A percentile compares a stretch with the other conserved stretches of the same genome.
Evolutionary conservation across 2,888 invertebrate genomes (phyloP).

Genomic region (Hydrotaea cyrtoneurina): DNA sequence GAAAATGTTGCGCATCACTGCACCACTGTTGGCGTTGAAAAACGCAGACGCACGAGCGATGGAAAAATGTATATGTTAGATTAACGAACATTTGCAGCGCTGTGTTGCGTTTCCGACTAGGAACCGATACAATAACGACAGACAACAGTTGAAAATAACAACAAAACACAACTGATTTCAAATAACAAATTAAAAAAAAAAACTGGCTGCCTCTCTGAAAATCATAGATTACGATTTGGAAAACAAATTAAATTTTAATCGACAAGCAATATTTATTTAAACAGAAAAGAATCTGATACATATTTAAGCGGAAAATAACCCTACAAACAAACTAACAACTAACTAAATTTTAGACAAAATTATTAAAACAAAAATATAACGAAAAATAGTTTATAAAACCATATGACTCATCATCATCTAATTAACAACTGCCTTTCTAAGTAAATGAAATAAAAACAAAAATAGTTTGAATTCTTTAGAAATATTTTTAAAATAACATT

Average conservation of each 20-base stretch:
- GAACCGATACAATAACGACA: neutral
- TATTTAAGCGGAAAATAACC: constrained; percentile 8
- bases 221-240: constrained; percentile 1
- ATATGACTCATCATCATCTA: constrained; percentile 15
- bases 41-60: too few species aligned
- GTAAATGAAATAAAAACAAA: constrained; percentile 33
- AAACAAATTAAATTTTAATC: constrained; percentile 9
- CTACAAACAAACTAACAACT: constrained; percentile 8
- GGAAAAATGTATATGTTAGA: too few species aligned
- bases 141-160: too few species aligned
- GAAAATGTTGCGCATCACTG: too few species aligned
- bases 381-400: constrained; percentile 23
- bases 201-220: constrained; percentile 35
- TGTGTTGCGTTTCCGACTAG: neutral
- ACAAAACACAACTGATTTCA: neutral
- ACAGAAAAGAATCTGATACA: constrained; percentile 19
- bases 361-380: constrained; percentile 13
- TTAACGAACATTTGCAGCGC: neutral
- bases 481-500: neutral
- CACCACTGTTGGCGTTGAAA: too few species aligned
- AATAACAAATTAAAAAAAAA: constrained; percentile 25
- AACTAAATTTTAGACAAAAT: constrained; percentile 52
- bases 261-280: constrained; percentile 55
- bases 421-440: constrained; percentile 20
- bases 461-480: neutral